Percentiles rank a stretch among this genome's conserved stretches.
Evolutionary conservation across 2,797 vertebrate genomes (phyloP).

Genomic region (Dipus sagitta): DNA sequence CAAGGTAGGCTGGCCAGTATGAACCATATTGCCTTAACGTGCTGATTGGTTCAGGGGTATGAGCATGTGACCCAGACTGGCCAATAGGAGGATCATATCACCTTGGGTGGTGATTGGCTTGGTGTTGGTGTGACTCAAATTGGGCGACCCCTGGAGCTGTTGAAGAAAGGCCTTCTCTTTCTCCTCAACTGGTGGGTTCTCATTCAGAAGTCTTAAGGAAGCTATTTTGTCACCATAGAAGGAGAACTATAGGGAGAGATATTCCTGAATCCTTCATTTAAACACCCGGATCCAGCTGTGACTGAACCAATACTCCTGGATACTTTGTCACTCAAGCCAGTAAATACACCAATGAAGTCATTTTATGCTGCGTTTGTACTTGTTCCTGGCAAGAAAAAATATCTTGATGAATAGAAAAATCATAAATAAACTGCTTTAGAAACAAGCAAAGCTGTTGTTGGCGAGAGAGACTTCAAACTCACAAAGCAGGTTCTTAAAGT

Average conservation of each 20-base stretch:
- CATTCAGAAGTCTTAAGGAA: not conserved
- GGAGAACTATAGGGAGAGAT: not conserved
- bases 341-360: not conserved
- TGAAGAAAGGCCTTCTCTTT: not conserved
- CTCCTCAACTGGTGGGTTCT: not conserved
- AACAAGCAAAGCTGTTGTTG: not conserved
- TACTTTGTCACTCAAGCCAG: conserved; percentile 19
- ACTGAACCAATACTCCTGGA: conserved; percentile 4
- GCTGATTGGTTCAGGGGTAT: not conserved
- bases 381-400: conserved; percentile 19
- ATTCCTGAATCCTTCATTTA: not conserved
- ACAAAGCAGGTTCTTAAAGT: not conserved
- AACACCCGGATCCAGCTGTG: not conserved
- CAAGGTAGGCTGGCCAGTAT: not conserved
- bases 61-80: not conserved
- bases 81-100: not conserved
- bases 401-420: not conserved
- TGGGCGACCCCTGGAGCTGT: not conserved
- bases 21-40: not conserved
- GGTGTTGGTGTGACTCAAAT: not conserved
- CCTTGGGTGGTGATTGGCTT: not conserved
- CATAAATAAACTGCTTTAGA: not conserved
- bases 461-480: not conserved
- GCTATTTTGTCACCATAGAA: not conserved
- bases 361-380: not conserved